Evolutionary conservation across 2,797 vertebrate species (phyloP).

Genomic region (Mus spretus): DNA sequence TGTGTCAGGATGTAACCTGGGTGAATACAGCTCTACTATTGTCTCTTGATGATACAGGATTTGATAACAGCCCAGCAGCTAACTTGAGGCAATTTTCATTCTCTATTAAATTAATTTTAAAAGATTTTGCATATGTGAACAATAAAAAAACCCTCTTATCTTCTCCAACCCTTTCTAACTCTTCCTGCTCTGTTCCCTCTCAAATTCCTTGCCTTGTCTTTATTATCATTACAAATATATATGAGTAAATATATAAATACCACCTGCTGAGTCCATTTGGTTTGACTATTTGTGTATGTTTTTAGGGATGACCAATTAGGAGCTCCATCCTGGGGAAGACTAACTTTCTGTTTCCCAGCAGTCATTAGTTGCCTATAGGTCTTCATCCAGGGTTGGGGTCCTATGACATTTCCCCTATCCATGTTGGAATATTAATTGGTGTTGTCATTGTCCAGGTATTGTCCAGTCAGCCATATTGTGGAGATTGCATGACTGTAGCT

Average conservation of each 20-base stretch:
- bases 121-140: not conserved
- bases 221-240: not conserved
- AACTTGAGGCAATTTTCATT: not conserved
- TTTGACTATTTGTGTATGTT: not conserved
- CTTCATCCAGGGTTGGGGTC: not conserved
- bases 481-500: not conserved
- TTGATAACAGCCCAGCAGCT: not conserved
- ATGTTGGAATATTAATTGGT: not conserved
- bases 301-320: not conserved
- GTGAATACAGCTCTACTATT: no score
- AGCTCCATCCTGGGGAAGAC: not conserved
- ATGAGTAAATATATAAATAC: not conserved
- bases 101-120: not conserved
- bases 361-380: not conserved
- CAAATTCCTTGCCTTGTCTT: not conserved
- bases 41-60: accelerated
- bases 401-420: not conserved
- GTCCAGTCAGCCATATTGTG: not conserved
- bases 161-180: not conserved
- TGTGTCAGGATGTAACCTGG: not conserved
- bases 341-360: not conserved
- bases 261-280: not conserved
- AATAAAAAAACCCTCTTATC: not conserved
- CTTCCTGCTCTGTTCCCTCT: not conserved
- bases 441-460: not conserved